Conservation (phyloP, 2,113 vertebrate species). For the Poeciliopsis retropinna region DNA sequence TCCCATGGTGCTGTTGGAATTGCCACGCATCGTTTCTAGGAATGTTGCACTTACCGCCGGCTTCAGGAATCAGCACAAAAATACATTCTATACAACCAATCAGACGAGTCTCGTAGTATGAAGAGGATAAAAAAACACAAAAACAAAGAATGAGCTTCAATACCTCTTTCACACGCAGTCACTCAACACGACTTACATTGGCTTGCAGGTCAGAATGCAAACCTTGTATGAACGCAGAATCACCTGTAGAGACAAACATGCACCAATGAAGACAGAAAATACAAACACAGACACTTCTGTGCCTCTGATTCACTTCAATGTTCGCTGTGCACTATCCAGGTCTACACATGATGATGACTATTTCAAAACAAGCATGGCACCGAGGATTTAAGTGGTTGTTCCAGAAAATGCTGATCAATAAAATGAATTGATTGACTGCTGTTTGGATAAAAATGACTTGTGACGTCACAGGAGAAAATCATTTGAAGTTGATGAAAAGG, state of each 20-base stretch:
- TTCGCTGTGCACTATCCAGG: too few species aligned
- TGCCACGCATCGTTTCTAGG: background rate
- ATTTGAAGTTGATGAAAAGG: too few species aligned
- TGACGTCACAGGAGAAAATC: too few species aligned
- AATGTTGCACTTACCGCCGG: slow-evolving; percentile 1
- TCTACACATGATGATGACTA: too few species aligned
- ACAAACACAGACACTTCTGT: too few species aligned
- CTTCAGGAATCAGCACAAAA: slow-evolving; percentile 49
- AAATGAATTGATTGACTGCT: too few species aligned
- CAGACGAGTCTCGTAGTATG: slow-evolving; percentile 11
- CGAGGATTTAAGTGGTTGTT: background rate
- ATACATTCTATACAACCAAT: slow-evolving; percentile 39
- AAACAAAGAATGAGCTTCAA: slow-evolving; percentile 53
- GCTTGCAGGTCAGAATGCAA: slow-evolving; percentile 67
- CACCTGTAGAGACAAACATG: slow-evolving; percentile 53
- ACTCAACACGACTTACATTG: slow-evolving; percentile 80
- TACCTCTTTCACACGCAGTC: slow-evolving; percentile 80
- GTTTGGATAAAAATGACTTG: too few species aligned
- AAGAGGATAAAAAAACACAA: slow-evolving; percentile 29
- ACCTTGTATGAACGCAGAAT: slow-evolving; percentile 57
- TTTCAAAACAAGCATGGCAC: too few species aligned
- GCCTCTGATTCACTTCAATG: too few species aligned
- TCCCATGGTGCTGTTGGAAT: background rate
- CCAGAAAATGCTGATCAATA: too few species aligned
- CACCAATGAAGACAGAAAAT: background rate